Conservation (phyloP, 1,140 invertebrate species). For the Pseudomyrmex flavicornis region DNA sequence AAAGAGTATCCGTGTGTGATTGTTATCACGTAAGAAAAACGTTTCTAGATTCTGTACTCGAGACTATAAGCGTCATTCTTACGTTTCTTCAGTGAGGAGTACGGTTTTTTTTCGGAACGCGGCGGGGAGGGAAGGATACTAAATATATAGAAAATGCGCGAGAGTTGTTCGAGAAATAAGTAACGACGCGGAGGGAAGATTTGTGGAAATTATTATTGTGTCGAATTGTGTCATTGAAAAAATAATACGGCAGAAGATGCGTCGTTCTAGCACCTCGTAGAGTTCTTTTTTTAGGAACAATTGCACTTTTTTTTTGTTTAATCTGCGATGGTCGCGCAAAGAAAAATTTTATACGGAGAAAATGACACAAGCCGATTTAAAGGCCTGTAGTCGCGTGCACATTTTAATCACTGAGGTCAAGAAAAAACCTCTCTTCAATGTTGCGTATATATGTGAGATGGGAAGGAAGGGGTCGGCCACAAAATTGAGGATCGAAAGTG, state of each 20-base stretch:
- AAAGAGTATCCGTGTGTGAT: conserved; percentile 34
- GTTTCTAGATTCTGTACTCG: conserved; percentile 15
- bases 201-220: neutral
- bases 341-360: no score
- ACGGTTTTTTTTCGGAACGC: neutral
- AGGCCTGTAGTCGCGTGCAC: no score
- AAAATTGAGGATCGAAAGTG: no score
- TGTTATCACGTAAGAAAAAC: conserved; percentile 52
- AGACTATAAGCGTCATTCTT: conserved; percentile 43
- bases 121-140: neutral
- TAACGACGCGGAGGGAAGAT: neutral
- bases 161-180: conserved; percentile 46
- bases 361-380: no score
- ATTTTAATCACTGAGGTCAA: no score
- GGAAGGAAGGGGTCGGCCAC: no score
- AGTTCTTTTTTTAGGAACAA: conserved; percentile 2
- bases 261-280: neutral
- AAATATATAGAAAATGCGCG: conserved; percentile 44
- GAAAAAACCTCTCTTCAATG: no score
- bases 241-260: neutral
- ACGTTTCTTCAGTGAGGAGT: conserved; percentile 15
- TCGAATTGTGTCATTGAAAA: conserved; percentile 1
- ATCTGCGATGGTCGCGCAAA: no score
- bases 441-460: no score
- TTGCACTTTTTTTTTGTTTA: neutral